Evolutionary conservation across 2,113 vertebrate genomes (phyloP), one percentile per base, ranked within the genome.

Genomic region (Diglossa brunneiventris): DNA sequence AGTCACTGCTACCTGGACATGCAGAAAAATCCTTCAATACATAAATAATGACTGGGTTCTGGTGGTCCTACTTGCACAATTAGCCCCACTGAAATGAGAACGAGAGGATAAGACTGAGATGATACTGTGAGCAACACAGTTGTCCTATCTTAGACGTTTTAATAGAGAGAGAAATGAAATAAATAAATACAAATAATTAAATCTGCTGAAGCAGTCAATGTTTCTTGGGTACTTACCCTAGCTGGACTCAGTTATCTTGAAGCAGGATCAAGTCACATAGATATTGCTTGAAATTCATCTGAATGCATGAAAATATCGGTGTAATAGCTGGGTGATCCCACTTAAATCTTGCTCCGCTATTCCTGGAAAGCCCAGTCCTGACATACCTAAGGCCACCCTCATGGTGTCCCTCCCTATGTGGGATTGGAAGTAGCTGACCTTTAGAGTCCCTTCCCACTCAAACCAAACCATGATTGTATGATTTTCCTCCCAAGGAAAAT

Each of bases 1-100:
- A 95, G 52, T 96, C 93, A 96, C 68, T 55, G 50, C 75, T 88
- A 83, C 90, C 61, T 83, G 93, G 92, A 53, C 61, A 58, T 1
- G 3, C 15, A 77, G 83, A 90, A 95, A 78, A 70, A 39, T 53
- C 41, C 33, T 69, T 61, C 28, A 62, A 46, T 77, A 53, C 67
- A 88, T 83, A 26, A 80, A 67, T 16, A 90, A 63, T 47, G 49
- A 46, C 69, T 64, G 78, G 13, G n/a, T 94, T 80, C 85, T 81
- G 47, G 30, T 90, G 64, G 78, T 89, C 63, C 55, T 85, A 41
- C 19, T 83, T 76, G 61, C 26, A 66, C 70, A 39, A 7, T 66
- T 87, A 80, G 18, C 42, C 16, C 58, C 27, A 13, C 30, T 68
- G 46, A 85, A 90, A 81, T 49, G 44, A 44, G 53, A 26, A 58